phyloP scores from a whole-genome alignment of 2,888 invertebrate species.

The Temnothorax unifasciatus region DNA sequence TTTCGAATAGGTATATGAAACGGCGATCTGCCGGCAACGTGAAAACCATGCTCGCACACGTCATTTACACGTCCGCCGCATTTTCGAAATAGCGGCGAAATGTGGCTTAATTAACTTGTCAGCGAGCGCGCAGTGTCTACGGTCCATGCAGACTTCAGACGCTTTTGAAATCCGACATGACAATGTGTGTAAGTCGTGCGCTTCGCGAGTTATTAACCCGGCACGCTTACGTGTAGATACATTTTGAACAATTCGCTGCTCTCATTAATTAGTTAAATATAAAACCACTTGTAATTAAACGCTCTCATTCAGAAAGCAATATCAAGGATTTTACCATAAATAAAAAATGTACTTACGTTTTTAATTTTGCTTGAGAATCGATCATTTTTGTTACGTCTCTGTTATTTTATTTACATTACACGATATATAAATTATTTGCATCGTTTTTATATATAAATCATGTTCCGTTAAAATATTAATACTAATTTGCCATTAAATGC shows the following conservation, averaged over 20 bases:
- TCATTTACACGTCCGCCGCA: constrained; percentile 53
- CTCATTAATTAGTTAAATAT: constrained; percentile 6
- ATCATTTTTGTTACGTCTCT: background rate
- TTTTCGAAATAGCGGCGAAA: constrained; percentile 58
- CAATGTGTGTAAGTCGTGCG: constrained; percentile 10
- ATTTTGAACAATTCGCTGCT: background rate
- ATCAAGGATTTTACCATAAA: background rate
- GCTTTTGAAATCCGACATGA: constrained; percentile 29
- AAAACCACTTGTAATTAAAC: background rate
- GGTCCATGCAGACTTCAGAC: background rate
- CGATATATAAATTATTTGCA: background rate
- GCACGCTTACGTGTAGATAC: background rate
- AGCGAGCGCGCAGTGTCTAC: constrained; percentile 16
- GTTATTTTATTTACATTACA: background rate
- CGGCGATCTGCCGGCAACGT: background rate
- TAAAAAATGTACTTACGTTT: background rate
- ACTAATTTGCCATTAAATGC: background rate
- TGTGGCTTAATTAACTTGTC: constrained; percentile 64
- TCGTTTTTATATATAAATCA: background rate
- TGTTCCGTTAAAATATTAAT: background rate
- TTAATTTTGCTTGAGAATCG: background rate
- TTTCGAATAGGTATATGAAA: background rate
- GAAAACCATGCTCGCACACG: constrained; percentile 35
- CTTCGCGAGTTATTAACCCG: constrained; percentile 18
- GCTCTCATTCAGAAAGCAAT: background rate